These are phyloP conservation scores for Macrochelys suwanniensis DNA, from an alignment of 2,797 vertebrate genomes.

Conservation along the genomic window DNA sequence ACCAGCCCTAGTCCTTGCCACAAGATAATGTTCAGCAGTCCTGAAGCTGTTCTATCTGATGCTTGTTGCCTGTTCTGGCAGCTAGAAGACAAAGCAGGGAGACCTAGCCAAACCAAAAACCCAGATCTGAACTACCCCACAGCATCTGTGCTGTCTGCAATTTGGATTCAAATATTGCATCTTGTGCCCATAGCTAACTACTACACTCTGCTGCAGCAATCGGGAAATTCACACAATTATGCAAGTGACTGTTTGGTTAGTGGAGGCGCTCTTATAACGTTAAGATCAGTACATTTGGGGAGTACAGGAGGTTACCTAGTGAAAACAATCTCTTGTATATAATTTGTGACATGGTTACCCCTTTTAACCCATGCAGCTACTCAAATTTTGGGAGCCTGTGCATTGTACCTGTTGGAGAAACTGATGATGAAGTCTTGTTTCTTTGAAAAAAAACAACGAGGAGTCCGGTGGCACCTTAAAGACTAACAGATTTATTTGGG, in stretches of 20 bases:
- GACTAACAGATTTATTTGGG: too few species aligned
- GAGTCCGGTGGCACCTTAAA: too few species aligned
- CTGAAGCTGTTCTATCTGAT: background rate
- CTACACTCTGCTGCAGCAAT: background rate
- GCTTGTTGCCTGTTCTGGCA: constrained; percentile 14
- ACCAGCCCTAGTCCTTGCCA: background rate
- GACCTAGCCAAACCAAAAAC: constrained; percentile 6
- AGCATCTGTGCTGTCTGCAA: constrained; percentile 2
- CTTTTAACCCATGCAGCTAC: too few species aligned
- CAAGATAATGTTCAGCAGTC: background rate
- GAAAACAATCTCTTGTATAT: background rate
- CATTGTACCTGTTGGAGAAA: too few species aligned
- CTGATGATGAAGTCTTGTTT: too few species aligned
- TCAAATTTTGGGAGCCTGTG: too few species aligned
- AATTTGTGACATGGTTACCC: background rate
- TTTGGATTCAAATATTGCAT: background rate
- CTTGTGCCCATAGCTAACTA: constrained; percentile 22
- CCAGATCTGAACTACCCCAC: constrained; percentile 13
- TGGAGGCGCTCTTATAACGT: background rate
- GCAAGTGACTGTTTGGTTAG: background rate
- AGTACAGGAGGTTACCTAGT: background rate
- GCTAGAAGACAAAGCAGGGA: background rate
- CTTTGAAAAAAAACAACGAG: too few species aligned
- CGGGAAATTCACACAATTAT: background rate
- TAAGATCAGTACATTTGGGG: constrained; percentile 27